phyloP scores from a whole-genome alignment of 2,888 invertebrate genomes.

The Dryomyza anilis region DNA sequence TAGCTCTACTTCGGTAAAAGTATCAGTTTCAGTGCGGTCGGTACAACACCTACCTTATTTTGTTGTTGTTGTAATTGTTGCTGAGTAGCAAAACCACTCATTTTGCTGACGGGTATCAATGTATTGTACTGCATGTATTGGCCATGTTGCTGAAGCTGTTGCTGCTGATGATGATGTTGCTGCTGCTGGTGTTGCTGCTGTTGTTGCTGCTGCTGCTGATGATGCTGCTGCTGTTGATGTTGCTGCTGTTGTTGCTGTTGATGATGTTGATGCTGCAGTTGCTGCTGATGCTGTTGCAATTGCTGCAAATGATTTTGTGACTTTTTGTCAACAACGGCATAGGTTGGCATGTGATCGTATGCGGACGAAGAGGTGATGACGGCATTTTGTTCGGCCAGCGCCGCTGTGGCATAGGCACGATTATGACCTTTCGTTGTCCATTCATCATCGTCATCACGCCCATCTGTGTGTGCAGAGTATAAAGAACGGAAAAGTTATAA shows the following conservation, averaged over 20 bases:
- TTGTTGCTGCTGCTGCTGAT: conserved; percentile 38
- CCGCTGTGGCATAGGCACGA: conserved; percentile 60
- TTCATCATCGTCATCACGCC: conserved; percentile 61
- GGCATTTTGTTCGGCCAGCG: conserved; percentile 60
- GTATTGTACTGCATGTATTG: conserved; percentile 60
- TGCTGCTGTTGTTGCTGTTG: conserved; percentile 33
- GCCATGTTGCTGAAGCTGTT: conserved; percentile 41
- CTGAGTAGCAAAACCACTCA: conserved; percentile 49
- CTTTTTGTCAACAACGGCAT: conserved; percentile 58
- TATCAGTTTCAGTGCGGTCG: too few species aligned
- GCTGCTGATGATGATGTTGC: conserved; percentile 38
- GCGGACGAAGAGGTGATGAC: conserved; percentile 53
- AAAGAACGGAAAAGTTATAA: background rate
- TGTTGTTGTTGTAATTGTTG: conserved; percentile 48
- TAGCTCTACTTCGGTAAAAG: too few species aligned
- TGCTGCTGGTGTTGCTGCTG: conserved; percentile 41
- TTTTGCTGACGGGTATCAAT: conserved; percentile 59
- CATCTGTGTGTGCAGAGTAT: conserved; percentile 45
- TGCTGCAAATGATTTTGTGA: conserved; percentile 44
- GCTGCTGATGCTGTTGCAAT: conserved; percentile 42
- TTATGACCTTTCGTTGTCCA: conserved; percentile 60
- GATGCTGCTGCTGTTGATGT: conserved; percentile 41
- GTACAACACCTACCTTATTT: conserved; percentile 56
- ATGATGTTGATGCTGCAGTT: conserved; percentile 37
- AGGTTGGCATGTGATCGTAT: conserved; percentile 59